Evolutionary conservation across 2,113 vertebrate genomes (phyloP), one percentile per base, ranked within the genome.

Genomic region (Paradisaea rubra): DNA sequence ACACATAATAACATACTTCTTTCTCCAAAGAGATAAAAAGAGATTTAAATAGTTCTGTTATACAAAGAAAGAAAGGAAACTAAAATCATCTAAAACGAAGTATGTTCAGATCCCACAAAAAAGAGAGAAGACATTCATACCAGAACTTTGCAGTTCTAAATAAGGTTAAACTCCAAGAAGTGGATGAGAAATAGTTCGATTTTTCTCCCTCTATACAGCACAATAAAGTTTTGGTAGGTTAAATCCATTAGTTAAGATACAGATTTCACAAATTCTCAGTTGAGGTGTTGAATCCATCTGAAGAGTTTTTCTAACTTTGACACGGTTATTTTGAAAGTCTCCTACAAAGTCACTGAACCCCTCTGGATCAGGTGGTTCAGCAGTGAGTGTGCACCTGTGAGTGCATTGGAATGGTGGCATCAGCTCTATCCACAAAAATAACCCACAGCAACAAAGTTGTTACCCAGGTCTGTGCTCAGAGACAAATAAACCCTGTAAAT

Each of bases 121-220:
- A 44, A 78, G 9, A 71, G 5, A 44, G 13, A 76, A 66, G 39
- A 37, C 5, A 35, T 81, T 66, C 12, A 24, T 28, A 61, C 3
- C 4, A 81, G 8, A 79, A 74, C 9, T 71, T 85, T 13, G 16
- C 11, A 23, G 4, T 7, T 79, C 7, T 81, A 61, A 69, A 28
- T 27, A 42, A 47, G 6, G 22, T 54, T 33, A 45, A 54, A 37
- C 42, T 74, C 31, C 41, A 76, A 17, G 4, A 74, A 44, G 5
- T 3, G 4, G 15, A 18, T 37, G 30, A 81, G 50, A 70, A 96
- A 92, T 30, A 85, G 31, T 61, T 39, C 89, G 41, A 24, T 69
- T 91, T 82, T 59, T 22, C n/a, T 19, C 37, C 60, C 10, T 60
- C 16, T 82, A 59, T 85, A 85, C 22, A 95, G 45, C 68, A 92